phyloP scores from a whole-genome alignment of 2,113 vertebrate species.

The Protobothrops flavoviridis region DNA sequence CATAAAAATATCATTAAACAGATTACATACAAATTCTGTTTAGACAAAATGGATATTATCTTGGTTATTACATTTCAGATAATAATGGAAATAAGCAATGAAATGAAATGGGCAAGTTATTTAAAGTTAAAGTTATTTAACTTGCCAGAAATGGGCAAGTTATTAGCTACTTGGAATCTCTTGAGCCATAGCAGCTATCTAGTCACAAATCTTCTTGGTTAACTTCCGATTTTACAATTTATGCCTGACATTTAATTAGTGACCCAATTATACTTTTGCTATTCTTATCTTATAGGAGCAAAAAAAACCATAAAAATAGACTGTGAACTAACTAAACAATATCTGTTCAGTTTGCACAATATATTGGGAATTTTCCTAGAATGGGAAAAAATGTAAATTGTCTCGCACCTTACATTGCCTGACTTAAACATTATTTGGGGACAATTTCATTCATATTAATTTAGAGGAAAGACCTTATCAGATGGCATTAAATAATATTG shows the following conservation, averaged over 20 bases:
- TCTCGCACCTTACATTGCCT: no score
- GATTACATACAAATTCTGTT: background rate
- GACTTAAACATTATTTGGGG: no score
- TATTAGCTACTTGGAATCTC: slow-evolving; percentile 19
- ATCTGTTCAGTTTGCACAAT: slow-evolving; percentile 19
- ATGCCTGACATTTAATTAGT: slow-evolving; percentile 85
- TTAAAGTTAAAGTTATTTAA: no score
- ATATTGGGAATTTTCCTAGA: background rate
- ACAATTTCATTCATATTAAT: no score
- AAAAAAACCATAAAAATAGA: slow-evolving; percentile 53
- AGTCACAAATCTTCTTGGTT: slow-evolving; percentile 61
- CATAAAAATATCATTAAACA: background rate
- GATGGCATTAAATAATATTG: no score
- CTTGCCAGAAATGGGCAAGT: no score
- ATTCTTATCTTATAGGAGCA: slow-evolving; percentile 68
- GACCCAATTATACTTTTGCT: slow-evolving; percentile 78
- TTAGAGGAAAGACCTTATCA: no score
- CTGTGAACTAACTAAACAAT: slow-evolving; percentile 60
- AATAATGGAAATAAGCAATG: background rate
- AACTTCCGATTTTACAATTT: slow-evolving; percentile 72
- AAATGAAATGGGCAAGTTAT: background rate
- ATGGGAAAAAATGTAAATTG: no score
- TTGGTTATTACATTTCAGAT: slow-evolving; percentile 8
- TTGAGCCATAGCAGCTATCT: slow-evolving; percentile 5
- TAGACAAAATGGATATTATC: background rate